Evolutionary conservation across 1,140 invertebrate species (phyloP), one percentile per base, ranked within the genome.

Genomic region (Drosophila sp.): DNA sequence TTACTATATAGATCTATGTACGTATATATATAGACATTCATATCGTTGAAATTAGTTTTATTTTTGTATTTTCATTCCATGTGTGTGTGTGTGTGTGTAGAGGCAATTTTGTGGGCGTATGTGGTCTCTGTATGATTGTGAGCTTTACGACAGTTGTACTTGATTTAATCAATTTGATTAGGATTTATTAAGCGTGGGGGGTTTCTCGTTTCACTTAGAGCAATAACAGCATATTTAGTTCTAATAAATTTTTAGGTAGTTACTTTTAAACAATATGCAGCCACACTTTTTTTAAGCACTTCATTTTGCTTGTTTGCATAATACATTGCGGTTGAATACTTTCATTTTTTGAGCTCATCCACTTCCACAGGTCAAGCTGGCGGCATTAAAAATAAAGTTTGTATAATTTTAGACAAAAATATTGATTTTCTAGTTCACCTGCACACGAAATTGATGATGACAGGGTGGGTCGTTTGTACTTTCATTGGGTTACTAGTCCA

Each of bases 151-250:
- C 33, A 65, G 33, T 70, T 70, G 76, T 73, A 87, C 79, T 87
- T 86, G 83, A 87, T 86, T 87, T 86, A 87, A 87, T 86, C 82
- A 87, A 87, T 79, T 87, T 87, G 72, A 87, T 87, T 87, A 82
- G 79, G 83, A 86, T 87, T 86, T 79, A 86, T 66, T 72, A 87
- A 38, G 63, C 62, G 63, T 79, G 72, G 68, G 82, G 67, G 67
- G 65, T 70, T 73, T 77, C 71, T 54, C 64, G 56, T 78, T 71
- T 75, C 63, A 75, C 40, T n/a, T 50, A 4, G 33, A 4, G 23
- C 44, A 25, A 56, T 72, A 72, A 72, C 72, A 72, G 71, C 30
- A 10, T 25, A 17, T 50, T 23, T 50, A 50, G 1, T 50, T 50
- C 4, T 10, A 57, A 47, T 40, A 69, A 50, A 23, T 44, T 60